phyloP scores from a whole-genome alignment of 2,888 invertebrate genomes.

The Cheilosia vernalis region DNA sequence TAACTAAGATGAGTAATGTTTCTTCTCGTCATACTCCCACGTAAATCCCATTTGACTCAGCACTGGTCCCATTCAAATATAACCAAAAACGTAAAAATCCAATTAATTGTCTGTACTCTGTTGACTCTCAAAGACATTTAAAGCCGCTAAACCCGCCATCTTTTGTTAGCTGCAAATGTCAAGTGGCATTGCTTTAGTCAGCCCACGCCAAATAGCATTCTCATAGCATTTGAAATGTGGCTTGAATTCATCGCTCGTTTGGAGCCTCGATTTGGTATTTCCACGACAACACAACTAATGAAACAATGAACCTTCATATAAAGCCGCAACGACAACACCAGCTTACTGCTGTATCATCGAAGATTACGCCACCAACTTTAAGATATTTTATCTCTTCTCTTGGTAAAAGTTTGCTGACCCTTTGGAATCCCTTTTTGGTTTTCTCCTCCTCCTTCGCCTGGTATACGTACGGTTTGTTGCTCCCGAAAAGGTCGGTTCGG shows the following conservation, averaged over 20 bases:
- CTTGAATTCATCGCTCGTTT: conserved; percentile 24
- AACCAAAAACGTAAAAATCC: conserved; percentile 3
- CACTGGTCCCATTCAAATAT: background rate
- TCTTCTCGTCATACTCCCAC: background rate
- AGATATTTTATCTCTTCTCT: conserved; percentile 30
- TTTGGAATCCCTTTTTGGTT: background rate
- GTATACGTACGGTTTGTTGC: background rate
- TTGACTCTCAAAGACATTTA: conserved; percentile 5
- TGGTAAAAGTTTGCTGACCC: conserved; percentile 46
- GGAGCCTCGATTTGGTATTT: conserved; percentile 32
- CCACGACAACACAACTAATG: conserved; percentile 13
- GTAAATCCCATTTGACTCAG: background rate
- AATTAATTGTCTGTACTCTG: conserved; percentile 11
- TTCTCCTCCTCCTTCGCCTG: background rate
- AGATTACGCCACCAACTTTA: conserved; percentile 4
- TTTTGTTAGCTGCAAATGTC: conserved; percentile 40
- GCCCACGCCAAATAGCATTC: conserved; percentile 31
- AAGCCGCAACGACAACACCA: conserved; percentile 25
- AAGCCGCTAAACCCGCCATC: conserved; percentile 10
- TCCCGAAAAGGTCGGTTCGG: conserved; percentile 19
- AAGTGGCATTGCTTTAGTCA: background rate
- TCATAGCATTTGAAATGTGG: conserved; percentile 28
- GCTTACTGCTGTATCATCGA: conserved; percentile 9
- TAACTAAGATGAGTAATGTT: background rate
- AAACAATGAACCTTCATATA: conserved; percentile 27